phyloP scores from a whole-genome alignment of 2,888 invertebrate species.

The Cheilosia vulpina region DNA sequence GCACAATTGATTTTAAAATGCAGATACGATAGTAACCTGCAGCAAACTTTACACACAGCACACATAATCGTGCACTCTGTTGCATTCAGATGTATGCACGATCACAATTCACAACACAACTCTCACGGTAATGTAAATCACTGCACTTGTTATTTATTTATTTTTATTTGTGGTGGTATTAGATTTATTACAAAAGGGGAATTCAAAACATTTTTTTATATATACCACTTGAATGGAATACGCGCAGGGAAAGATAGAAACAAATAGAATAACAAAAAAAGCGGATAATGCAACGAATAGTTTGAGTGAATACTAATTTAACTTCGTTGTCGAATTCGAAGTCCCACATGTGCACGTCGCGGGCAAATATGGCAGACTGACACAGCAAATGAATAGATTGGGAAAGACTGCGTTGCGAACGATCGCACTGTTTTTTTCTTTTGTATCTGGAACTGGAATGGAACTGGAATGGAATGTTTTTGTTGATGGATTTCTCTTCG shows the following conservation, averaged over 20 bases:
- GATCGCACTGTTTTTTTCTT: slow-evolving; percentile 17
- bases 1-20: slow-evolving; percentile 65
- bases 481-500: slow-evolving; percentile 60
- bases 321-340: slow-evolving; percentile 64
- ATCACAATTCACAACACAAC: slow-evolving; percentile 14
- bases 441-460: slow-evolving; percentile 38
- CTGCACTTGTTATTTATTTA: slow-evolving; percentile 42
- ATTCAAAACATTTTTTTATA: slow-evolving; percentile 8
- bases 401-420: slow-evolving; percentile 14
- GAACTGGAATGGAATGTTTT: slow-evolving; percentile 19
- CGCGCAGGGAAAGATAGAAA: background rate
- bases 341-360: slow-evolving; percentile 64
- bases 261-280: slow-evolving; percentile 5
- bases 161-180: slow-evolving; percentile 1
- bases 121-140: slow-evolving; percentile 36
- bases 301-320: slow-evolving; percentile 14
- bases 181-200: background rate
- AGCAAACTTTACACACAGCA: slow-evolving; percentile 45
- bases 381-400: slow-evolving; percentile 43
- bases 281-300: slow-evolving; percentile 29
- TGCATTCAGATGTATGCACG: slow-evolving; percentile 18
- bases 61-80: slow-evolving; percentile 47
- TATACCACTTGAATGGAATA: slow-evolving; percentile 7
- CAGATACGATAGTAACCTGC: slow-evolving; percentile 59
- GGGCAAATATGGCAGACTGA: slow-evolving; percentile 56